Evolutionary conservation across 2,113 vertebrate species (phyloP).

Genomic region (Brienomyrus brachyistius): DNA sequence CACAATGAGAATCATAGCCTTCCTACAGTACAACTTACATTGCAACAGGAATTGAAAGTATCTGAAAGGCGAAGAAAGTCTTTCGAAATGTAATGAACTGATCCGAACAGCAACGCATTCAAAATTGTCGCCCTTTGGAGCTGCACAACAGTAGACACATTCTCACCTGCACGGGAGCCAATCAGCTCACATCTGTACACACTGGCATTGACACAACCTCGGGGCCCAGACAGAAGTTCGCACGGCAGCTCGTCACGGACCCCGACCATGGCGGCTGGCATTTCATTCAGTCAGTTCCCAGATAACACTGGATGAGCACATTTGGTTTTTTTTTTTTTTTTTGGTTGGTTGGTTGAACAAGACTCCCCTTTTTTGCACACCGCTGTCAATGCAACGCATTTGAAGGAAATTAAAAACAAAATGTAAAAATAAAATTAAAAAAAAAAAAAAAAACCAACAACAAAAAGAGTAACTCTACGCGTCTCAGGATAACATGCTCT

Average conservation of each 20-base stretch:
- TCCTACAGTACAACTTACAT: background rate
- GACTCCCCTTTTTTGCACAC: slow-evolving; percentile 34
- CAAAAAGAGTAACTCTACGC: slow-evolving; percentile 60
- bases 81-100: background rate
- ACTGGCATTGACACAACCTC: slow-evolving; percentile 58
- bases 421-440: slow-evolving; percentile 48
- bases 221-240: slow-evolving; percentile 57
- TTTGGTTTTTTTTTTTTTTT: background rate
- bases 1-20: background rate
- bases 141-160: slow-evolving; percentile 48
- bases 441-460: slow-evolving; percentile 49
- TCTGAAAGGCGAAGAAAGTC: background rate
- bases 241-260: slow-evolving; percentile 11
- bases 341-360: background rate
- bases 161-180: slow-evolving; percentile 27
- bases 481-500: slow-evolving; percentile 67
- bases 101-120: background rate
- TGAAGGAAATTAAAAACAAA: slow-evolving; percentile 51
- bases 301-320: slow-evolving; percentile 2
- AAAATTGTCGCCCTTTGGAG: background rate
- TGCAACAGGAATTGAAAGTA: slow-evolving; percentile 1
- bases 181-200: slow-evolving; percentile 51
- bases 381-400: slow-evolving; percentile 53
- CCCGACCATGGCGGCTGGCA: background rate
- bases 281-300: slow-evolving; percentile 14